These are phyloP conservation scores for Dilophus febrilis DNA, from an alignment of 2,888 invertebrate species.

Conservation along the genomic window DNA sequence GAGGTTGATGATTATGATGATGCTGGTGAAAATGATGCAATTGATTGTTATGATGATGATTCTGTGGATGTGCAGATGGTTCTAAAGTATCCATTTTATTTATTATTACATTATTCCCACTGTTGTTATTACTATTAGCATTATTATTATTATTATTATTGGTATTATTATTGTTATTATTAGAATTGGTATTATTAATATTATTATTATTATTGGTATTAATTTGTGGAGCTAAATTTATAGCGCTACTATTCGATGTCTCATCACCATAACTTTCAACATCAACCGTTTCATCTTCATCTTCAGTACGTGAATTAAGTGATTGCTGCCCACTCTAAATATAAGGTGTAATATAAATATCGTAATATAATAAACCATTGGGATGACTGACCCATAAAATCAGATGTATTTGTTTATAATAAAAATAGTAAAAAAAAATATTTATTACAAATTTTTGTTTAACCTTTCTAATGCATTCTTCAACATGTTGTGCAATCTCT, in stretches of 20 bases:
- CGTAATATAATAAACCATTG: neutral
- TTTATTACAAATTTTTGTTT: neutral
- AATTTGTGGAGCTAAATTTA: constrained; percentile 8
- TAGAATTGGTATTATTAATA: constrained; percentile 7
- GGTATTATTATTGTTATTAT: constrained; percentile 5
- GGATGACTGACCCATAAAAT: neutral
- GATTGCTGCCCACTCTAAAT: constrained; percentile 15
- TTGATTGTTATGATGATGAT: too few relatives aligned
- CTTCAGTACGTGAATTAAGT: constrained; percentile 21
- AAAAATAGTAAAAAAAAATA: neutral
- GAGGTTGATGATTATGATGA: neutral
- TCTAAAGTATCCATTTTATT: constrained; percentile 6
- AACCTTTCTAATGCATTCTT: constrained; percentile 42
- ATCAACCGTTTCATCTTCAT: constrained; percentile 53
- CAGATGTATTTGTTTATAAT: neutral
- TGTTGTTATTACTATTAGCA: constrained; percentile 7
- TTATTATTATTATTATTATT: constrained; percentile 5
- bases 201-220: constrained; percentile 5
- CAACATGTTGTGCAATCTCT: constrained; percentile 44
- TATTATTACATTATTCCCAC: constrained; percentile 1
- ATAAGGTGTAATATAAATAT: neutral
- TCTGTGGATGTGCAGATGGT: constrained; percentile 1
- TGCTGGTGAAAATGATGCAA: too few relatives aligned
- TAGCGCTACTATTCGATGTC: constrained; percentile 24
- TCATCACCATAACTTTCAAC: constrained; percentile 38